These are phyloP conservation scores for Imbricaverruca yamaguchii DNA, from an alignment of 2,888 invertebrate genomes.

Conservation along the genomic window DNA sequence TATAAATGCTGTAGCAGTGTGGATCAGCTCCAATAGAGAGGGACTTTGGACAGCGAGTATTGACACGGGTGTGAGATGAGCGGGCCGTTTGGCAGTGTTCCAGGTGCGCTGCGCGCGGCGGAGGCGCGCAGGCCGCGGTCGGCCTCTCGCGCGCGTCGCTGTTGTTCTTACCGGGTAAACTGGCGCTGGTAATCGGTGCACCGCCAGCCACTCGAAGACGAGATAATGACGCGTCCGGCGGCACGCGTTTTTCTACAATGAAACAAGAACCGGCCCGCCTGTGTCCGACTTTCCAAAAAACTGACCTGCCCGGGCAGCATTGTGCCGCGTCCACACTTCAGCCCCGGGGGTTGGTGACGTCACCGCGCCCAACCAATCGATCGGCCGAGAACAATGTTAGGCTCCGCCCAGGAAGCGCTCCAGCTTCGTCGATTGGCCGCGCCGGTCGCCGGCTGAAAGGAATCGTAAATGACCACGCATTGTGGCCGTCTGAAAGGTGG, in stretches of 20 bases:
- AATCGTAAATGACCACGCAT: slow-evolving; percentile 24
- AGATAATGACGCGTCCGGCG: background rate
- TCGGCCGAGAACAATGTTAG: slow-evolving; percentile 20
- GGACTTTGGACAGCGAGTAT: no score
- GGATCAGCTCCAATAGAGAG: no score
- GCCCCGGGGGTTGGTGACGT: background rate
- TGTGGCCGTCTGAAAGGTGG: slow-evolving; percentile 9
- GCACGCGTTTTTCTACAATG: slow-evolving; percentile 8
- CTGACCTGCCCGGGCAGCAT: background rate
- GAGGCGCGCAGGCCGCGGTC: background rate
- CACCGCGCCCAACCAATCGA: slow-evolving; percentile 21
- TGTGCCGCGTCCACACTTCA: slow-evolving; percentile 14
- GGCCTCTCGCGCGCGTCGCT: background rate
- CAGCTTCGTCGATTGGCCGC: background rate
- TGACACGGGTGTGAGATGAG: no score
- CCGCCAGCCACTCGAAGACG: background rate
- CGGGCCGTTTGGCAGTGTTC: background rate
- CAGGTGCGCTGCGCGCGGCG: background rate
- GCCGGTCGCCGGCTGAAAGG: slow-evolving; percentile 1
- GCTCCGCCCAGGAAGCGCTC: slow-evolving; percentile 22
- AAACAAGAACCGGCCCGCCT: slow-evolving; percentile 9
- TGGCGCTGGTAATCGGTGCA: background rate
- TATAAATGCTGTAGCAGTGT: no score
- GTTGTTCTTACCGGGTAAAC: background rate
- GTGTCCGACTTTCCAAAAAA: slow-evolving; percentile 22